Percentiles rank a stretch among this genome's conserved stretches.
These are phyloP conservation scores for Diadema setosum DNA, from an alignment of 35 echinoderm and acorn worm species.

Conservation along the genomic window DNA sequence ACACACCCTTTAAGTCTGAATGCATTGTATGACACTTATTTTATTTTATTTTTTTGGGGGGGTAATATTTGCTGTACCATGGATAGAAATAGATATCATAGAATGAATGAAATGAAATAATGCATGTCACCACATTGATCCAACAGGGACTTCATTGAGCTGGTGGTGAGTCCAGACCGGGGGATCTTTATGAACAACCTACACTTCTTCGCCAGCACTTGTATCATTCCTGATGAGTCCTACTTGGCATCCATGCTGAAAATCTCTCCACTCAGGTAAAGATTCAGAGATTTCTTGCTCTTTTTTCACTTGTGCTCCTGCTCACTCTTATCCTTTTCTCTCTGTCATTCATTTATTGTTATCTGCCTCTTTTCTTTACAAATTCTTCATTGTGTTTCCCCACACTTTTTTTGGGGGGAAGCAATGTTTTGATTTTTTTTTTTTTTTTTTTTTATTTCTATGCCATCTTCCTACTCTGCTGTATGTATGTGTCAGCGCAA, in stretches of 20 bases:
- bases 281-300: background rate
- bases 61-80: too few relatives aligned
- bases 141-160: constrained; percentile 83
- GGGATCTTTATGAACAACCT: constrained; percentile 63
- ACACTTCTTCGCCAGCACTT: constrained; percentile 87
- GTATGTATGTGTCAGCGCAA: too few relatives aligned
- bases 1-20: too few relatives aligned
- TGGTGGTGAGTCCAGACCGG: constrained; percentile 52
- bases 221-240: constrained; percentile 95
- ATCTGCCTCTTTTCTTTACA: background rate
- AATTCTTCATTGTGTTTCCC: background rate
- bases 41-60: too few relatives aligned
- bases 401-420: too few relatives aligned
- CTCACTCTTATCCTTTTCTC: background rate
- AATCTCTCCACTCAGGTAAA: constrained; percentile 88
- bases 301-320: background rate
- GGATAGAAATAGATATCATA: too few relatives aligned
- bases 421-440: background rate
- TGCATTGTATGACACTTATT: too few relatives aligned
- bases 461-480: background rate
- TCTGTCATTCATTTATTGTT: background rate
- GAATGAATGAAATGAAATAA: too few relatives aligned
- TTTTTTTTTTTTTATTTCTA: background rate
- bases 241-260: constrained; percentile 93
- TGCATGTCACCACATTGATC: too few relatives aligned